phyloP scores from a whole-genome alignment of 2,797 vertebrate genomes.

The Parauchenoglanis punctatus region DNA sequence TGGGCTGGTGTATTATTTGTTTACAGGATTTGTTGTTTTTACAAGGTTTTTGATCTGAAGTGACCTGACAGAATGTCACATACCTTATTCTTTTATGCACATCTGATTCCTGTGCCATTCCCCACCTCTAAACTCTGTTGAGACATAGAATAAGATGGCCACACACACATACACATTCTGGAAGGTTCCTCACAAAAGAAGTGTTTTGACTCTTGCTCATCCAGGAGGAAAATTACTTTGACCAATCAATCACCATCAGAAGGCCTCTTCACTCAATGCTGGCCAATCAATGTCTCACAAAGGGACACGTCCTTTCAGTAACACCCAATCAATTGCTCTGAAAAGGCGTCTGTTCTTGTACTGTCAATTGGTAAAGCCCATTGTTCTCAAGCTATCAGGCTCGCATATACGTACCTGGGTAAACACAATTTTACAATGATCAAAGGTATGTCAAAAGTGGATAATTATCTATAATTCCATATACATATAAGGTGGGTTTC shows the following conservation, averaged over 20 bases:
- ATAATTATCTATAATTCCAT: not conserved
- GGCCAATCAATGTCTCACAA: constrained; percentile 55
- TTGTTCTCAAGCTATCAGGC: constrained; percentile 42
- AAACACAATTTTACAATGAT: constrained; percentile 10
- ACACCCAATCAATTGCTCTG: constrained; percentile 65
- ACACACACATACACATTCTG: constrained; percentile 39
- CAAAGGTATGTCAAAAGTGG: constrained; percentile 2
- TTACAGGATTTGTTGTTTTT: constrained; percentile 59
- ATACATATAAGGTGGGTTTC: too few species aligned
- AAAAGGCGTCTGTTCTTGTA: constrained; percentile 59
- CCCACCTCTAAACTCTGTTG: constrained; percentile 56
- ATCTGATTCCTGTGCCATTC: constrained; percentile 46
- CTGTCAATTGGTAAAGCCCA: constrained; percentile 66
- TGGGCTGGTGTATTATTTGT: not conserved
- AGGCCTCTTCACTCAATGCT: constrained; percentile 50
- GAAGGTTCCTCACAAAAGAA: constrained; percentile 54
- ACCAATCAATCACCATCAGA: constrained; percentile 71
- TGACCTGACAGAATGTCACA: constrained; percentile 74
- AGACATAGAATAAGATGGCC: constrained; percentile 37
- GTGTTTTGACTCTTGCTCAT: constrained; percentile 52
- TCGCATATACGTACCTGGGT: not conserved
- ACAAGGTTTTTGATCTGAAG: constrained; percentile 64
- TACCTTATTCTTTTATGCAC: constrained; percentile 61
- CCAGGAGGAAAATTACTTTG: constrained; percentile 72
- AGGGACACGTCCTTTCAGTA: constrained; percentile 54